Base-by-base conservation (phyloP, 2,797 vertebrate species). In the Dryobates pubescens region DNA sequence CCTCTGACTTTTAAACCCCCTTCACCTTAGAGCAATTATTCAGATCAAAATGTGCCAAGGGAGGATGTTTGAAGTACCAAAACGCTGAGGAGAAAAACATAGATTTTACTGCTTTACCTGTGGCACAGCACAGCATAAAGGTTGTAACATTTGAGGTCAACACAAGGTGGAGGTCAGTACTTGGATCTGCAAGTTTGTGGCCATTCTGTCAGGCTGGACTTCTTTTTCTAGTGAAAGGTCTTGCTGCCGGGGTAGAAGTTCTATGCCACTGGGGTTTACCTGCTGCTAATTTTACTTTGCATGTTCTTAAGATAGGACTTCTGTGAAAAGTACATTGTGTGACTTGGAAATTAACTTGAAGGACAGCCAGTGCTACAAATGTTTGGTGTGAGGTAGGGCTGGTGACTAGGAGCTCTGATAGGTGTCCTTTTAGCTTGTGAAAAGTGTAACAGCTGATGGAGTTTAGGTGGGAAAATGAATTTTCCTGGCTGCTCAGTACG, bases 101-200 rank as follows among this genome's bases (percentile, higher is more conserved):
- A 1, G 2, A 5, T 83, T 88, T 89, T 81, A 29, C 14, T 73
- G 20, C 29, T 76, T 67, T 70, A 36, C 6, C 3, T n/a, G 15
- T 80, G 51, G 54, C 78, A 71, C 10, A 51, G 7, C 14, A 6
- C 17, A 16, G 38, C 78, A 68, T 75, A 43, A 6, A 0, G 14
- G 26, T 59, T 70, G 0, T 18, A 38, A 47, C 1, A 1, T 8
- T 12, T 53, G 23, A 74, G 7, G 16, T 82, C 69, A 59, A 2
- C 41, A 12, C 49, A 45, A 64, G 1, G 0, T 71, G 29, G 32
- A 76, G 81, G 20, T 77, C 27, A 47, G 22, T 30, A 56, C 17
- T 58, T 47, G 3, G 6, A 45, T 64, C 20, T 82, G 56, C n/a
- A 41, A 3, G 1, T 64, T 62, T 53, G 19, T 1, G 0, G 11